Base-by-base conservation (phyloP, 2,113 vertebrate genomes). In the Sylvietta virens region DNA sequence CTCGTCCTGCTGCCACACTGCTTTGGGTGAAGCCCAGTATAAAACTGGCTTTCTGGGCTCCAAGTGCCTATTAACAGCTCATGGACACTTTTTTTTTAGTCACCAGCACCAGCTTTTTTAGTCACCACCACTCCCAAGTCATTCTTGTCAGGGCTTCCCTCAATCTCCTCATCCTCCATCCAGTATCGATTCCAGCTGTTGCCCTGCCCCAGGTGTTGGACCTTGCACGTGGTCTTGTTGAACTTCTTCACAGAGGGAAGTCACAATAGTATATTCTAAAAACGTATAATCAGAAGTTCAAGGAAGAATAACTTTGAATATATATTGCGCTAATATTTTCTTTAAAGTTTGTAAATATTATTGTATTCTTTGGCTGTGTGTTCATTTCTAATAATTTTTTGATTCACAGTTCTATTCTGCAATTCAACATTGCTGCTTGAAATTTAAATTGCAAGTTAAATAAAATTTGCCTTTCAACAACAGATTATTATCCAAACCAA, bases 1-100 rank as follows among this genome's bases (percentile, higher is more conserved):
- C 18, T 47, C 1, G 0, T 23, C 39, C 48, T 44, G 26, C 26
- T 53, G 23, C 3, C 23, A 11, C 4, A 2, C 6, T 57, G 78
- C 51, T 57, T 39, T 27, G 28, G n/a, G 23, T 44, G 54, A 13
- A 74, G 30, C 9, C 21, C 15, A 69, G 15, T 24, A 33, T 13
- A 35, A 1, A 0, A 21, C 1, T 45, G 17, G 5, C 9, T 48
- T 60, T n/a, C 31, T 37, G 31, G 26, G 13, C 9, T 65, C 30
- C 18, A 28, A 40, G 11, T 14, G 1, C 18, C 21, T 7, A 1
- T 33, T 40, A 30, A 11, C 9, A 13, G 30, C 9, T 58, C 22
- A 13, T 18, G 31, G n/a, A 3, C 15, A 37, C 24, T 12, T 51
- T 81, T 51, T 81, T 53, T 39, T 44, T 13, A 45, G 45, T 5